Percentiles rank a stretch among this genome's conserved stretches.
Conservation (phyloP, 2,113 vertebrate genomes). For the Indri indri region DNA sequence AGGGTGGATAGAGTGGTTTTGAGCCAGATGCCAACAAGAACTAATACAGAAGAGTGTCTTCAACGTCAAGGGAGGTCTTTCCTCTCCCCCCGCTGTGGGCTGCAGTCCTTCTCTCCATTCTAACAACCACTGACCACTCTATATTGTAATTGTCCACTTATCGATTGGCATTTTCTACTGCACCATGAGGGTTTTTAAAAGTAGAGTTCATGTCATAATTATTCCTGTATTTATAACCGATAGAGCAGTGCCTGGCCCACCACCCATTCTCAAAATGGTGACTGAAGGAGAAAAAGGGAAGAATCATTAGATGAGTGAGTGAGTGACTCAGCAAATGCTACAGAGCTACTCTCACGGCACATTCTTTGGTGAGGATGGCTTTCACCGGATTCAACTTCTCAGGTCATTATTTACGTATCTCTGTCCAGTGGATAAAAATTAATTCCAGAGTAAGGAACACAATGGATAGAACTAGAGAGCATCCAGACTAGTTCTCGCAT, state of each 20-base stretch:
- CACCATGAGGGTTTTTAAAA: not conserved
- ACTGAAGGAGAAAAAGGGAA: not conserved
- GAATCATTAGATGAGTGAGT: rapidly evolving
- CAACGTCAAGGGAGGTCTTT: not conserved
- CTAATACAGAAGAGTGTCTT: not conserved
- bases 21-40: not conserved
- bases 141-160: rapidly evolving
- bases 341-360: not conserved
- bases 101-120: too few relatives aligned
- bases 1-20: not conserved
- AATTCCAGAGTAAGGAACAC: not conserved
- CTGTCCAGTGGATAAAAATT: not conserved
- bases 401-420: not conserved
- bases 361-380: not conserved
- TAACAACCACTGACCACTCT: not conserved
- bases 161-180: not conserved
- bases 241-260: too few relatives aligned
- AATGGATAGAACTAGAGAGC: not conserved
- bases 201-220: not conserved
- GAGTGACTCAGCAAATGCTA: too few relatives aligned
- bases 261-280: not conserved
- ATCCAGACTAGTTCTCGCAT: not conserved
- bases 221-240: not conserved
- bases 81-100: not conserved
- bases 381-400: not conserved